These are phyloP conservation scores for Pluvialis apricaria DNA, from an alignment of 2,113 vertebrate species.

Conservation along the genomic window DNA sequence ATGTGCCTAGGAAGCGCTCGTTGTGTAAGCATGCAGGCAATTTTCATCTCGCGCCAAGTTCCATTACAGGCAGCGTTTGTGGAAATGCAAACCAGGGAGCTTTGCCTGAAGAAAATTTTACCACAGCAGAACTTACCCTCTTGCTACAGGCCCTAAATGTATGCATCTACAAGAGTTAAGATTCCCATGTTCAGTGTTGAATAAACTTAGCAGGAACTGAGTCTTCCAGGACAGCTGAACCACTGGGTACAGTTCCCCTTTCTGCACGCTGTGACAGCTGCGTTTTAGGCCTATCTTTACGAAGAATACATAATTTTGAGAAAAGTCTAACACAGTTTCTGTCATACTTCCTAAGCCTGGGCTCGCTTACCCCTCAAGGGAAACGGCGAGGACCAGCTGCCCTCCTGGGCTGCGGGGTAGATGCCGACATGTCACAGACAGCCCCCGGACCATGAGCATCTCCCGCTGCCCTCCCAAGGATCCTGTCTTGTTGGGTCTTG, in stretches of 20 bases:
- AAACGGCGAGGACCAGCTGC: not conserved
- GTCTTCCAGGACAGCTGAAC: not conserved
- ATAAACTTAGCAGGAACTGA: not conserved
- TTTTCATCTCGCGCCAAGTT: not conserved
- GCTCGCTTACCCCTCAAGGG: not conserved
- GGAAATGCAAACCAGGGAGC: not conserved
- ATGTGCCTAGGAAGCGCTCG: not conserved
- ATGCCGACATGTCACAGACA: rapidly evolving
- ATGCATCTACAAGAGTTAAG: not conserved
- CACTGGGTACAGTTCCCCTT: not conserved
- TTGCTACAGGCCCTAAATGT: not conserved
- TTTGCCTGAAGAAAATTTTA: not conserved
- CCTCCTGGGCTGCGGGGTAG: not conserved
- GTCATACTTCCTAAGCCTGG: not conserved
- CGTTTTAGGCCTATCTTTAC: not conserved
- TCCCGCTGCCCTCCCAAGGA: rapidly evolving
- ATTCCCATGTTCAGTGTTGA: not conserved
- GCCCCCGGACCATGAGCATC: rapidly evolving
- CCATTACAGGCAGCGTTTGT: not conserved
- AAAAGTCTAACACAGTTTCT: not conserved
- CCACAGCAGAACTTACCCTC: not conserved
- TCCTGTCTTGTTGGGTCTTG: rapidly evolving
- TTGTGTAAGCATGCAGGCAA: not conserved
- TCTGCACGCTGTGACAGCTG: not conserved
- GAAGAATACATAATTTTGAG: not conserved